A percentile compares a stretch with the other conserved stretches of the same genome.
phyloP scores from a whole-genome alignment of 2,113 vertebrate genomes.

The Lamprotornis superbus region DNA sequence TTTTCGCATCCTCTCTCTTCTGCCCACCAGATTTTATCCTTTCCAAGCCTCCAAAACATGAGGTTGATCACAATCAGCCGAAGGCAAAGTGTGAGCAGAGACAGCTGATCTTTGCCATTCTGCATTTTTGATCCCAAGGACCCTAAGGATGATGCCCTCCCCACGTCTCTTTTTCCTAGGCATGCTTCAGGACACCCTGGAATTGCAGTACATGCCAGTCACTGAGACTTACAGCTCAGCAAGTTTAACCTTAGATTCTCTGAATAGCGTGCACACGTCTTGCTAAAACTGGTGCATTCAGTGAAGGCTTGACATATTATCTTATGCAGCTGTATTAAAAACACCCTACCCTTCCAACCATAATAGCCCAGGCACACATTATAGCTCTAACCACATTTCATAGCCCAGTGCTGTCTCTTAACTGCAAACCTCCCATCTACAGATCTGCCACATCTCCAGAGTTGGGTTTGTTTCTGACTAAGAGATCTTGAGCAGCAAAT shows the following conservation, averaged over 20 bases:
- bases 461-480: background rate
- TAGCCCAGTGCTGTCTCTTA: too few species aligned
- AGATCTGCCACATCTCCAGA: too few species aligned
- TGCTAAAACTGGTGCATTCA: conserved; percentile 24
- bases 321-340: conserved; percentile 11
- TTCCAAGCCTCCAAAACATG: background rate
- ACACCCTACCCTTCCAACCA: background rate
- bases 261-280: background rate
- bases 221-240: conserved; percentile 18
- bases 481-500: background rate
- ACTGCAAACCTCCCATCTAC: too few species aligned
- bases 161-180: background rate
- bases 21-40: background rate
- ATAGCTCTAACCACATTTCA: too few species aligned
- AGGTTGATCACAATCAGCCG: background rate
- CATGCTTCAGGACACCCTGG: background rate
- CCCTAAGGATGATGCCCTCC: background rate
- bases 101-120: background rate
- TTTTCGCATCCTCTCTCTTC: background rate
- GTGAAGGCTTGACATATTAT: background rate
- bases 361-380: background rate
- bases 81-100: background rate
- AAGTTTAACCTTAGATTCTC: conserved; percentile 29
- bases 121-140: background rate
- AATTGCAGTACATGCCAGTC: background rate